Percentiles rank a stretch among this genome's conserved stretches.
phyloP scores from a whole-genome alignment of 2,888 invertebrate species.

The Netelia fuscicornis region DNA sequence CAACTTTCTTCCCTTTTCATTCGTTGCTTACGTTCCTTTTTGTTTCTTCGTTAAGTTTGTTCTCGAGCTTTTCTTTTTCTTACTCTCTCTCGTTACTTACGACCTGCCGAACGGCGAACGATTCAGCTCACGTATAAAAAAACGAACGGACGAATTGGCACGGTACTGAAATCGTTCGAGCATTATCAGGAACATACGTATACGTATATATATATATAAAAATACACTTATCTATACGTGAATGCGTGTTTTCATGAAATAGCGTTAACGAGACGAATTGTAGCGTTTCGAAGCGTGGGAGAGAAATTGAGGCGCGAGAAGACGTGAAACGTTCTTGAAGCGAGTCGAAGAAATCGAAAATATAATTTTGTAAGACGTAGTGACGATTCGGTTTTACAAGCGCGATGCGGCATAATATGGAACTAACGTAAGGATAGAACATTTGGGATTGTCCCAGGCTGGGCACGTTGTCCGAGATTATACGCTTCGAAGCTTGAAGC shows the following conservation, averaged over 20 bases:
- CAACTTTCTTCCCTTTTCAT: background rate
- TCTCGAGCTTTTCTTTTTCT: conserved; percentile 38
- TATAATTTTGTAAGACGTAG: background rate
- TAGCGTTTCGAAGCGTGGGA: background rate
- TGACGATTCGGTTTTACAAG: conserved; percentile 38
- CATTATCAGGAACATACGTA: background rate
- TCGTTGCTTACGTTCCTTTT: background rate
- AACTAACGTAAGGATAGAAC: conserved; percentile 44
- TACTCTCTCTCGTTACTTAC: background rate
- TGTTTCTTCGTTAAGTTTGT: background rate
- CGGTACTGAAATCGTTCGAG: conserved; percentile 55
- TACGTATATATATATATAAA: background rate
- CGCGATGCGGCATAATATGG: conserved; percentile 34
- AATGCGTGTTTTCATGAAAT: background rate
- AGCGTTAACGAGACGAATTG: background rate
- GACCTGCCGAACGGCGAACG: background rate
- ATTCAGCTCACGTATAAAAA: conserved; percentile 61
- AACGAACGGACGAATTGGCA: conserved; percentile 41
- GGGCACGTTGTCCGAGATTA: conserved; percentile 57
- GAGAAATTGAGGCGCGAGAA: background rate
- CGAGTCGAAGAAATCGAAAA: background rate
- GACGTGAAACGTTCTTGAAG: background rate
- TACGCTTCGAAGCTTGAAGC: conserved; percentile 34
- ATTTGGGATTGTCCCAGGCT: conserved; percentile 13
- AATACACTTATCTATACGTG: too few species aligned